These are phyloP conservation scores for Eremobia ochroleuca DNA, from an alignment of 2,888 invertebrate species.

Conservation along the genomic window DNA sequence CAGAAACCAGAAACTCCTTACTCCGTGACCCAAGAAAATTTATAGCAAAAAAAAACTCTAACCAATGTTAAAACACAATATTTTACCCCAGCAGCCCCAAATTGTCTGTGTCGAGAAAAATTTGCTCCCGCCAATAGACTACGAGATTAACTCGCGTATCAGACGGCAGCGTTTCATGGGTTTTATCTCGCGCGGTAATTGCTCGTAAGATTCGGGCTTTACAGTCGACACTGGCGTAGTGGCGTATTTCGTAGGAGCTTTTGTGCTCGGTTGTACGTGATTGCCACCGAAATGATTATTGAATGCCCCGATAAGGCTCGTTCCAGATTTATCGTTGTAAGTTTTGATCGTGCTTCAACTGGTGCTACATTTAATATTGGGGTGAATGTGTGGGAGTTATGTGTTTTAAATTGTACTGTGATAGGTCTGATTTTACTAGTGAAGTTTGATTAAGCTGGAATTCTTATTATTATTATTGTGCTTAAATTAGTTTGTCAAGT, in stretches of 20 bases:
- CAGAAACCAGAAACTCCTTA: background rate
- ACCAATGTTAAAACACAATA: slow-evolving; percentile 56
- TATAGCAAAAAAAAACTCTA: slow-evolving; percentile 25
- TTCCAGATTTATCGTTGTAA: slow-evolving; percentile 66
- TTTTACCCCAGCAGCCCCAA: slow-evolving; percentile 52
- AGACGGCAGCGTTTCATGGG: slow-evolving; percentile 79
- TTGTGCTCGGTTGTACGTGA: slow-evolving; percentile 78
- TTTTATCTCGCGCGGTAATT: slow-evolving; percentile 85
- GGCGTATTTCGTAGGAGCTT: slow-evolving; percentile 75
- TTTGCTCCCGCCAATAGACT: slow-evolving; percentile 71
- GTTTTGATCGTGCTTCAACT: slow-evolving; percentile 66
- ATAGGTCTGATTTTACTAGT: slow-evolving; percentile 8
- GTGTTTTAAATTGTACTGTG: slow-evolving; percentile 14
- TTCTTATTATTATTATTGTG: background rate
- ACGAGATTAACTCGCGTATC: slow-evolving; percentile 74
- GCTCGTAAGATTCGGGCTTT: slow-evolving; percentile 84
- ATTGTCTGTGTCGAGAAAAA: slow-evolving; percentile 70
- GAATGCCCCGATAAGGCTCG: slow-evolving; percentile 74
- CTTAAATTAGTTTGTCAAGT: background rate
- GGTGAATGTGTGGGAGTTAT: slow-evolving; percentile 34
- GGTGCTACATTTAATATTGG: slow-evolving; percentile 55
- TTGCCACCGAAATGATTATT: slow-evolving; percentile 78
- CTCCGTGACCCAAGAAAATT: slow-evolving; percentile 21
- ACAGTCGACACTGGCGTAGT: slow-evolving; percentile 76
- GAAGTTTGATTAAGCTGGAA: background rate